phyloP scores from a whole-genome alignment of 2,113 vertebrate genomes.

The Penelope pileata region DNA sequence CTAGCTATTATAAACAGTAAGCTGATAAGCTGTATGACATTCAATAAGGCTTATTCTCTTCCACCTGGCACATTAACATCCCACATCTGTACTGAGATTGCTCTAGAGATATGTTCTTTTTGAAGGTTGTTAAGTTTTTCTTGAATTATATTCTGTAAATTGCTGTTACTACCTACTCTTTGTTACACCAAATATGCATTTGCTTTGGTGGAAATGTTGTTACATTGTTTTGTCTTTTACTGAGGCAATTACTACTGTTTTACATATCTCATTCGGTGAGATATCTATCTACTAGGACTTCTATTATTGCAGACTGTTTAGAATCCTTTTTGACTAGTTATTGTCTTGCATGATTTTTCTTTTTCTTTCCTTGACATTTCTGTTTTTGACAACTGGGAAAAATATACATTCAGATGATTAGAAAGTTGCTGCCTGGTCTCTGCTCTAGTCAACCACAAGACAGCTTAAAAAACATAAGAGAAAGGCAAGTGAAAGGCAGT shows the following conservation, averaged over 20 bases:
- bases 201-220: background rate
- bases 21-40: background rate
- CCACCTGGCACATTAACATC: background rate
- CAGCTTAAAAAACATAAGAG: slow-evolving; percentile 1
- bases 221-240: background rate
- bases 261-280: background rate
- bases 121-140: background rate
- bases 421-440: background rate
- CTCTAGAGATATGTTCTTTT: background rate
- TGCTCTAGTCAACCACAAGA: background rate
- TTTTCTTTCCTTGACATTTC: background rate
- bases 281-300: background rate
- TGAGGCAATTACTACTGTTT: background rate
- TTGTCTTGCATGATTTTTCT: slow-evolving; percentile 4
- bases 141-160: background rate
- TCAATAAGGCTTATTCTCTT: background rate
- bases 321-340: slow-evolving; percentile 15
- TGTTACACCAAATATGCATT: background rate
- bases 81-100: background rate
- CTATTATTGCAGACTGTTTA: background rate
- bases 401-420: background rate
- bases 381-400: slow-evolving; percentile 42
- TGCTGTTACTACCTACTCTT: background rate
- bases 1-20: background rate
- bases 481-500: slow-evolving; percentile 21